phyloP scores from a whole-genome alignment of 2,113 vertebrate species.

The Galbula dea region DNA sequence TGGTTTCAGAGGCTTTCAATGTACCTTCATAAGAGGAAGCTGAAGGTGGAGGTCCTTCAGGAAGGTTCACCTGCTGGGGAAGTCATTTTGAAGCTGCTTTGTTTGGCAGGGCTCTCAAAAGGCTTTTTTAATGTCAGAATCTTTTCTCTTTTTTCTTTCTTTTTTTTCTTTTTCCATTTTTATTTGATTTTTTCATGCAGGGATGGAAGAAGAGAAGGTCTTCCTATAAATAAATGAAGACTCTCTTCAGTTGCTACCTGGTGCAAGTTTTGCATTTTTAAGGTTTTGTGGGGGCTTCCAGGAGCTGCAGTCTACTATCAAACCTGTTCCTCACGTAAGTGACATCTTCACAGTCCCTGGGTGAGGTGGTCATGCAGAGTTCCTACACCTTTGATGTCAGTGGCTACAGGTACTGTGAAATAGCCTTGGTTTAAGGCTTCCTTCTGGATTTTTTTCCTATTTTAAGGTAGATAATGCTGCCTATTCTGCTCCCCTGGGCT shows the following conservation, averaged over 20 bases:
- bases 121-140: background rate
- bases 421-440: background rate
- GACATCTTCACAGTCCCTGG: background rate
- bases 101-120: background rate
- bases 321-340: background rate
- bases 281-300: background rate
- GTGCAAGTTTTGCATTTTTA: background rate
- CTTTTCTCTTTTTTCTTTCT: background rate
- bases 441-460: background rate
- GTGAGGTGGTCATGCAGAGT: background rate
- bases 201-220: background rate
- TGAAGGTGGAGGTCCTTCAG: background rate
- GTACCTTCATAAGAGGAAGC: background rate
- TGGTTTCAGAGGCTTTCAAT: background rate
- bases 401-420: background rate
- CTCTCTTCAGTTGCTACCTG: background rate
- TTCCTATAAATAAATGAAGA: background rate
- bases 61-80: background rate
- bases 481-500: background rate
- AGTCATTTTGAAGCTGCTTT: background rate
- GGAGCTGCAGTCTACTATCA: background rate
- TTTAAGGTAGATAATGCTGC: background rate
- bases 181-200: background rate
- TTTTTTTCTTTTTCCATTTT: background rate
- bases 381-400: background rate